Base-by-base conservation (phyloP, 1,140 invertebrate species). In the Phortica variegata region DNA sequence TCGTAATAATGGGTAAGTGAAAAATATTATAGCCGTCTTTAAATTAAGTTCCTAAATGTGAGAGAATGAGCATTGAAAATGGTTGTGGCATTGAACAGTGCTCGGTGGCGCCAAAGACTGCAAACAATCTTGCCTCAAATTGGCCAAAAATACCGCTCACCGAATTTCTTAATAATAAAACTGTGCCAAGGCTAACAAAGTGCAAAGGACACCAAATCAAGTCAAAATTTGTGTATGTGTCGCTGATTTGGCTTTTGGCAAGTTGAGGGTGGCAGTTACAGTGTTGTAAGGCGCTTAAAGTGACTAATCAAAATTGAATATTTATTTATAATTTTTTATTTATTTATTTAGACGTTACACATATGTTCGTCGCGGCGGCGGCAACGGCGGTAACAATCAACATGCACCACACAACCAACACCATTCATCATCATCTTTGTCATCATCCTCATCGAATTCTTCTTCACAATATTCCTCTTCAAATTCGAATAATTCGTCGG, bases 1-100 rank as follows among this genome's bases (percentile, higher is more conserved):
- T 38, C 65, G 60, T 37, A 73, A 70, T 49, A 73, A 70, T 37
- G 65, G 65, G 70, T 71, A 65, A 65, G 45, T 26, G 1, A 15
- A 8, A 31, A 17, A 20, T 16, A n/a, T 37, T 45, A 19, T 6
- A 5, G 12, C n/a, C 10, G 31, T 8, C 8, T 13, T 3, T 3
- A 18, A 7, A 17, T 21, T 51, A n/a, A n/a, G 33, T 40, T 17
- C 7, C 10, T 7, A 39, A 29, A 16, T 31, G 19, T 26, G 43
- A 15, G 42, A 26, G 7, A 43, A 23, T 12, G 29, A 49, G 29
- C 42, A 43, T 33, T 34, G 5, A 4, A 7, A 34, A 34, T 34
- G 5, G 7, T 34, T 10, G 4, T n/a, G 16, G 12, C 5, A 31
- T 31, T 12, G 12, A 31, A 31, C 7, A 31, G 7, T 7, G 29